Percentiles rank a stretch among this genome's conserved stretches.
These are phyloP conservation scores for Montipora capitata DNA, from an alignment of 92 coral and sea anemone genomes.

Conservation along the genomic window DNA sequence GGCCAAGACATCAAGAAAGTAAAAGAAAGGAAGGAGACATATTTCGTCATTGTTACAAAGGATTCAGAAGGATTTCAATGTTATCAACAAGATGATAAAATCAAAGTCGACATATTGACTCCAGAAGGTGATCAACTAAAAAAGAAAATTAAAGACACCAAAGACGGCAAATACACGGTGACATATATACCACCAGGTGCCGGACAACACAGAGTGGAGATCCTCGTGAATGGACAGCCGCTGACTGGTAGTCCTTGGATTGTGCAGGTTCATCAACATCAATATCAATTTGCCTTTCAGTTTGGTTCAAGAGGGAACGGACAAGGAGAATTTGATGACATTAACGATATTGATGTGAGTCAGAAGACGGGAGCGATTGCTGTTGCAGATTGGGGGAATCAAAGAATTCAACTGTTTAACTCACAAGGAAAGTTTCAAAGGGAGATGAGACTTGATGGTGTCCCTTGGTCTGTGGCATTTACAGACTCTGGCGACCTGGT, in stretches of 20 bases:
- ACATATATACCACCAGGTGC: not conserved
- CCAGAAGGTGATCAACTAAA: no score
- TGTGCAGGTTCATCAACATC: constrained; percentile 12
- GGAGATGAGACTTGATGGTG: not conserved
- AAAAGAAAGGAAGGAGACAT: no score
- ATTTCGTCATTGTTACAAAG: no score
- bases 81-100: no score
- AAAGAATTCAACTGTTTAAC: constrained; percentile 59
- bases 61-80: no score
- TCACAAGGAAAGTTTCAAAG: constrained; percentile 22
- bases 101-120: no score
- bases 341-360: constrained; percentile 66
- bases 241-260: no score
- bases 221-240: constrained; percentile 38
- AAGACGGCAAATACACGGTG: no score
- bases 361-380: constrained; percentile 56
- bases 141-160: no score
- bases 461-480: not conserved
- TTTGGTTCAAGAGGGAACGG: constrained; percentile 55
- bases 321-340: constrained; percentile 39
- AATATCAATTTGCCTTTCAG: constrained; percentile 35
- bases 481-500: not conserved
- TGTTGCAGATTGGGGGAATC: constrained; percentile 66
- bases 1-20: no score
- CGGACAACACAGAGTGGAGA: constrained; percentile 51